Evolutionary conservation across 2,797 vertebrate species (phyloP), one percentile per base, ranked within the genome.

Genomic region (Tamandua tetradactyla): DNA sequence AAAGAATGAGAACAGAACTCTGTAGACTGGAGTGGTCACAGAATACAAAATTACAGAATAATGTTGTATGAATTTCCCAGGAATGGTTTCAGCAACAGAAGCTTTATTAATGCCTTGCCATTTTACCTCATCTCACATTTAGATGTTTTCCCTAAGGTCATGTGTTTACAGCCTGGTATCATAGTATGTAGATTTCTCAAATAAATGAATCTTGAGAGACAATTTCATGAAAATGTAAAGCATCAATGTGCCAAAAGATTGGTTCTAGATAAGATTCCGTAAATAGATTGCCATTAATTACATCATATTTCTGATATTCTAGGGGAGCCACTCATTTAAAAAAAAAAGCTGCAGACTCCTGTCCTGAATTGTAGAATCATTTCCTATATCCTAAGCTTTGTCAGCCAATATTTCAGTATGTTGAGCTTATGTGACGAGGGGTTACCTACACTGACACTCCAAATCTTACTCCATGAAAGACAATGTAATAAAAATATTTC

Each of bases 131-230:
- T 76, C 93, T 91, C 75, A 93, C 68, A 93, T 91, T 76, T 59
- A 91, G 18, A 87, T 80, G 18, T 0, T 68, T 37, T 37, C 72
- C 37, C 47, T 87, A 40, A 59, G 32, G 64, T 78, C 5, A 88
- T 87, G 93, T 84, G 37, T 30, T 20, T 69, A 35, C 10, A 74
- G 62, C 76, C 37, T 89, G 37, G 79, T 75, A 20, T 62, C 89
- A 64, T 15, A 89, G 5, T 59, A 71, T 78, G 72, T 25, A 55
- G 18, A 61, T 81, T 40, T 82, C 37, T 93, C 61, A 89, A 89
- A 89, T 72, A 94, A 15, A 72, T 80, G 62, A 96, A 90, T 6
- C 32, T 94, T 59, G 68, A 89, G 62, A 82, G 18, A 55, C 4
- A 80, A 80, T 42, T 75, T 13, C 5, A 11, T 71, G 11, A 88